phyloP scores from a whole-genome alignment of 2,113 vertebrate species.

The Sylvietta virens region DNA sequence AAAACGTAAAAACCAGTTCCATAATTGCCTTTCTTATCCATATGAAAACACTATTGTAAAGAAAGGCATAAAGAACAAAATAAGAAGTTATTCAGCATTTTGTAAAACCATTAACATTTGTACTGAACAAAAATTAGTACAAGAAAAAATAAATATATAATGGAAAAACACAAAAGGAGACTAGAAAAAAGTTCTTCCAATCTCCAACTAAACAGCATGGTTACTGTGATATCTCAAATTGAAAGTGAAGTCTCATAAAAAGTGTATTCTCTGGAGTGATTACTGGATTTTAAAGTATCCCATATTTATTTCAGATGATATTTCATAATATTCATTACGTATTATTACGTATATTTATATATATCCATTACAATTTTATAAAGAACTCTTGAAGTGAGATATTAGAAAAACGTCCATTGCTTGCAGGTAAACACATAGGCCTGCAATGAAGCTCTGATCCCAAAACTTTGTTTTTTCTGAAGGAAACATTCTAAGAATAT shows the following conservation, averaged over 20 bases:
- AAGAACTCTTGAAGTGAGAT: neutral
- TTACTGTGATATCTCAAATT: neutral
- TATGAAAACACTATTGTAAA: neutral
- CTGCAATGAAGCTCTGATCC: neutral
- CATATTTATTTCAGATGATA: neutral
- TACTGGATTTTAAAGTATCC: neutral
- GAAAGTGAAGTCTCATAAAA: neutral
- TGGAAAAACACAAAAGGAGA: neutral
- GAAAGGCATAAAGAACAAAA: neutral
- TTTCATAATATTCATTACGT: neutral
- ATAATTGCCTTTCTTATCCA: neutral
- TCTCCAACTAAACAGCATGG: neutral
- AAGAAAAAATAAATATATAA: neutral
- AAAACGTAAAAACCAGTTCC: neutral
- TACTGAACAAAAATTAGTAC: neutral
- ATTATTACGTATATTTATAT: neutral
- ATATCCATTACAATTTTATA: neutral
- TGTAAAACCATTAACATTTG: neutral
- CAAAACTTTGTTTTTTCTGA: fast-evolving
- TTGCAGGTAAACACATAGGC: neutral
- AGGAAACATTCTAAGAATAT: neutral
- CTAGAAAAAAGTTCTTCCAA: neutral
- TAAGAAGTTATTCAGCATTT: neutral
- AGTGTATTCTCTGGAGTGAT: neutral
- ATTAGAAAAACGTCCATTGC: neutral